Evolutionary conservation across 2,888 invertebrate genomes (phyloP), one percentile per base, ranked within the genome.

Genomic region (Cactoblastis cactorum): DNA sequence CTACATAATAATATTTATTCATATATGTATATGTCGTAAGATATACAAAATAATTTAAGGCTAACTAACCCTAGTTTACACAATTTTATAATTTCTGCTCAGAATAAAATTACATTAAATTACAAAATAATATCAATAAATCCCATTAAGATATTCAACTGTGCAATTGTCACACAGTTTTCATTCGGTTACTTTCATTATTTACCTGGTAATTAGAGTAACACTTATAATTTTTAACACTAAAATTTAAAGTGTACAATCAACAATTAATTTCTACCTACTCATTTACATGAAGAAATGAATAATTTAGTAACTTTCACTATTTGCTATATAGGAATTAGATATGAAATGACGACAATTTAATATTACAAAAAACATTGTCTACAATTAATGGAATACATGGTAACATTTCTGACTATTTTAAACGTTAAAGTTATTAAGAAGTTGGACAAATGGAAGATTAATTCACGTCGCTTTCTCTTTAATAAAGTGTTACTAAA

Each of bases 1-100:
- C 58, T 55, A 48, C 59, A 64, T 54, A 65, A 62, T 45, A 62
- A 62, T 62, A 66, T 64, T 61, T 61, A 56, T 57, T 57, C 48
- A 35, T 9, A 6, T 14, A 28, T n/a, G n/a, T 14, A 15, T 52
- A 49, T 38, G 34, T 39, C 45, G 49, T 50, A 41, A 50, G 49
- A 49, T 39, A 39, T 49, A 50, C 28, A 53, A 37, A 49, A 28
- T 45, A 49, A 6, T 43, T 47, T 43, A 38, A 37, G 28, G 19
- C 32, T 22, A 34, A 48, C 35, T 22, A 38, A 22, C 35, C 52
- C 39, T 28, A 18, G 32, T 49, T 38, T 32, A 45, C 39, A 56
- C 58, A 55, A 57, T 51, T 39, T 53, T 53, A 57, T 45, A 47
- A 56, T 57, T 61, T 63, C 62, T 63, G 61, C 65, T 65, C 58